Evolutionary conservation across 2,888 invertebrate genomes (phyloP).

Genomic region (Iphiclides podalirius): DNA sequence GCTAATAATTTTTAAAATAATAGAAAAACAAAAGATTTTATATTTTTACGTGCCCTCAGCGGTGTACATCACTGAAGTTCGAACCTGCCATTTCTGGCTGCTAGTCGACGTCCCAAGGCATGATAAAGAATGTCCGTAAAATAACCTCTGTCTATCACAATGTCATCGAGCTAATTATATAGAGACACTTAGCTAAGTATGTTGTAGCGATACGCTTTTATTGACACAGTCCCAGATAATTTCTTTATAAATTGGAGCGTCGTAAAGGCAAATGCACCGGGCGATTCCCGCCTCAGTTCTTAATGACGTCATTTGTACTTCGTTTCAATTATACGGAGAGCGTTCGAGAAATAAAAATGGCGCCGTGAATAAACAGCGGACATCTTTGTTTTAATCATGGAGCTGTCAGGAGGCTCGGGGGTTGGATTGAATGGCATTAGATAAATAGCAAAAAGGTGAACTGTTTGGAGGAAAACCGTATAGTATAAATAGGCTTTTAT

Average conservation of each 20-base stretch:
- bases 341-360: slow-evolving; percentile 15
- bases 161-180: no score
- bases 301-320: slow-evolving; percentile 21
- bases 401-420: slow-evolving; percentile 24
- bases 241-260: slow-evolving; percentile 6
- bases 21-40: no score
- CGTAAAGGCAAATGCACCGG: slow-evolving; percentile 10
- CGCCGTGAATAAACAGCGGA: slow-evolving; percentile 17
- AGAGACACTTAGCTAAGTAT: no score
- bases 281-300: slow-evolving; percentile 1
- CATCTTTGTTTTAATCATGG: slow-evolving; percentile 29
- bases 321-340: slow-evolving; percentile 17
- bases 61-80: no score
- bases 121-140: no score
- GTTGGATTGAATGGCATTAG: slow-evolving; percentile 13
- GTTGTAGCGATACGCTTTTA: background rate
- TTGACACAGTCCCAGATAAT: slow-evolving; percentile 3
- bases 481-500: no score
- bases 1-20: no score
- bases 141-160: no score
- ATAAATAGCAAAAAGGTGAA: slow-evolving; percentile 7
- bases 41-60: no score
- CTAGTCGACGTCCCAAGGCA: no score
- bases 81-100: no score
- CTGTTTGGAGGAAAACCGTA: background rate